phyloP scores from a whole-genome alignment of 1,140 invertebrate genomes.

The Arctopsyche grandis region DNA sequence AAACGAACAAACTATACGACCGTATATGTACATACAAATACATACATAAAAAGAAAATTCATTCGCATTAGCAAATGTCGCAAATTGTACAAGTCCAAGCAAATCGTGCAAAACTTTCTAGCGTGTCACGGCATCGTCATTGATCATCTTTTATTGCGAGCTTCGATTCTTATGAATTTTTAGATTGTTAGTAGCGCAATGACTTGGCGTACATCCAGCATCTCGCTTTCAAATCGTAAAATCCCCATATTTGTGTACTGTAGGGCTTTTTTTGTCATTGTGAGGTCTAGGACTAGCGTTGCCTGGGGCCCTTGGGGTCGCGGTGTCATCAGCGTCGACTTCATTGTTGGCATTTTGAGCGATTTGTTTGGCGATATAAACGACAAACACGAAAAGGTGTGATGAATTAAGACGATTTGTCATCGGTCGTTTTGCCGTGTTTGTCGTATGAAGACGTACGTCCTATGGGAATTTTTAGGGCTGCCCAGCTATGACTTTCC shows the following conservation, averaged over 20 bases:
- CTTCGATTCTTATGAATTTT: too few relatives aligned
- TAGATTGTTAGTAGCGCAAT: too few relatives aligned
- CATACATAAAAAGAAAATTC: too few relatives aligned
- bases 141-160: neutral
- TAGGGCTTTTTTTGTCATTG: neutral
- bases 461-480: conserved; percentile 27
- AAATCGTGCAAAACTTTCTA: neutral
- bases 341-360: conserved; percentile 48
- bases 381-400: conserved; percentile 54
- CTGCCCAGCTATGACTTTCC: conserved; percentile 27
- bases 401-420: conserved; percentile 54
- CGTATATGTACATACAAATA: too few relatives aligned
- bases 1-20: neutral
- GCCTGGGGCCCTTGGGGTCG: conserved; percentile 18
- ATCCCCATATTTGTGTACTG: neutral
- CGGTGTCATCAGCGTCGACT: conserved; percentile 41
- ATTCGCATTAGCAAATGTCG: too few relatives aligned
- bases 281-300: neutral
- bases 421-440: conserved; percentile 37
- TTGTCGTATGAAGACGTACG: conserved; percentile 49
- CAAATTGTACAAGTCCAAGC: too few relatives aligned
- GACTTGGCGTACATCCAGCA: neutral
- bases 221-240: neutral
- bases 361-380: conserved; percentile 44
- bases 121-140: neutral